Base-by-base conservation (phyloP, 1,140 invertebrate genomes). In the Drosophila neocordata region DNA sequence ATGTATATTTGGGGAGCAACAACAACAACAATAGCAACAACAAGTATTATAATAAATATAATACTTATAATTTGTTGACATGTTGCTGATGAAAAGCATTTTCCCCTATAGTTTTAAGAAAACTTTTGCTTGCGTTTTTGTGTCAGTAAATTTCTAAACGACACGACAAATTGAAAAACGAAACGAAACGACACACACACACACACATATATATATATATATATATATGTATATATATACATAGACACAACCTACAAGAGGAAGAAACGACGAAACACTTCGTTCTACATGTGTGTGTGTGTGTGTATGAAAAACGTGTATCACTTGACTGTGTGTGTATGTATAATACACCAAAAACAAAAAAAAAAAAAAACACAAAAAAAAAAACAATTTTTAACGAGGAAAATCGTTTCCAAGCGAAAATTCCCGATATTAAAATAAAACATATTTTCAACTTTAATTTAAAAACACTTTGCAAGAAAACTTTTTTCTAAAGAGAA, bases 281-380 rank as follows among this genome's bases (percentile, higher is more conserved):
- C 60, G 22, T 27, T 52, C 13, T 57, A 44, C n/a, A 15, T 58
- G 20, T 66, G 48, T 78, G 55, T 52, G 61, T 62, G 20, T 59
- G 51, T 64, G 57, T 41, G 65, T 66, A 59, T 73, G 70, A 51
- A 87, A 83, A 83, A 81, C 73, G 71, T 70, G 80, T 73, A 57
- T 31, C 55, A 57, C 55, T 37, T 48, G 31, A 11, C 55, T 76
- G 82, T 81, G 70, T 82, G 68, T 77, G 61, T 88, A 76, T 78
- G 83, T 87, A 87, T 82, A 88, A 87, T 70, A 88, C 79, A 83
- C 78, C 65, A 79, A 84, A 79, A 84, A 77, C 56, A 18, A 31
- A 56, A 24, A 35, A 15, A 56, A 18, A 37, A 18, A 53, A 44
- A 71, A 60, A 53, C 22, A 56, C 8, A 63, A 11, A 35, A 18